Percentiles rank a stretch among this genome's conserved stretches.
These are phyloP conservation scores for Hirtodrosophila duncani DNA, from an alignment of 2,888 invertebrate genomes.

Conservation along the genomic window DNA sequence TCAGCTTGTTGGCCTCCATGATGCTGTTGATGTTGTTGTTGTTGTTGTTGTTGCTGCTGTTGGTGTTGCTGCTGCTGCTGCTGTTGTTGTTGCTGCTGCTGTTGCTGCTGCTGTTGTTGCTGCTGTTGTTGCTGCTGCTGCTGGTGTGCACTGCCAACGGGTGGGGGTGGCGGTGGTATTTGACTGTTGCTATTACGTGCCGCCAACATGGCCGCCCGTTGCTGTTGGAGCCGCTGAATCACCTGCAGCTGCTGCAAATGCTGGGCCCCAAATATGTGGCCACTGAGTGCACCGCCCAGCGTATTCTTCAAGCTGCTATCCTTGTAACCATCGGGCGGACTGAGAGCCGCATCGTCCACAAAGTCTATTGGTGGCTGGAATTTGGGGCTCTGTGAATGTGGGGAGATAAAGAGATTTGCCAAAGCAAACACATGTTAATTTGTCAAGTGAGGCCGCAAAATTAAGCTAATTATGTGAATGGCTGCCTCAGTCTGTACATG, in stretches of 20 bases:
- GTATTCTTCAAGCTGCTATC: slow-evolving; percentile 86
- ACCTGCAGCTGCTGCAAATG: slow-evolving; percentile 82
- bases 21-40: slow-evolving; percentile 32
- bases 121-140: slow-evolving; percentile 42
- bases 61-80: slow-evolving; percentile 41
- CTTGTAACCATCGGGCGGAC: slow-evolving; percentile 94
- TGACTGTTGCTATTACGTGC: slow-evolving; percentile 69
- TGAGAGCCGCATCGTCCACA: slow-evolving; percentile 89
- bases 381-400: slow-evolving; percentile 79
- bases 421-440: background rate
- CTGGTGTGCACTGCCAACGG: slow-evolving; percentile 35
- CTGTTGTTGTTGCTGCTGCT: slow-evolving; percentile 24
- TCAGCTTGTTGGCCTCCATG: slow-evolving; percentile 42
- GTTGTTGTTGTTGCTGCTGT: slow-evolving; percentile 42
- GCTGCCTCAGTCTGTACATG: slow-evolving; percentile 1
- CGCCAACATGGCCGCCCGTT: slow-evolving; percentile 80
- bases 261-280: slow-evolving; percentile 83
- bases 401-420: background rate
- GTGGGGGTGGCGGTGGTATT: slow-evolving; percentile 57
- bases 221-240: slow-evolving; percentile 82
- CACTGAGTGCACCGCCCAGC: slow-evolving; percentile 81
- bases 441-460: slow-evolving; percentile 1
- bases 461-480: too few relatives aligned
- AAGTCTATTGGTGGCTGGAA: slow-evolving; percentile 86
- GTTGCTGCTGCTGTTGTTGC: slow-evolving; percentile 41